These are phyloP conservation scores for Nebria salina DNA, from an alignment of 2,888 invertebrate species.

Conservation along the genomic window DNA sequence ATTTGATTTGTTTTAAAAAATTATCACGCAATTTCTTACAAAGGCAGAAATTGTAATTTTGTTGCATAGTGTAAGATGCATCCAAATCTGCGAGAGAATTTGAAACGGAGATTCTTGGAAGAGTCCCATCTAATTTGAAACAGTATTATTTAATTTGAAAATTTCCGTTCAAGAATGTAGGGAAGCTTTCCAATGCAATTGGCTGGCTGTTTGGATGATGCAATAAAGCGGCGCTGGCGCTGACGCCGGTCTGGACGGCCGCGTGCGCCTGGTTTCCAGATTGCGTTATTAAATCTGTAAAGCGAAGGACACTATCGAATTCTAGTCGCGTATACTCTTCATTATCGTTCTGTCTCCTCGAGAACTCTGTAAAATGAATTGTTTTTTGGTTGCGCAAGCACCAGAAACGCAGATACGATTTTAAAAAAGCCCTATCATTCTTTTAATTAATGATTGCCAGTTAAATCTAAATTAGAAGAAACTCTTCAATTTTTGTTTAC, in stretches of 20 bases:
- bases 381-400: neutral
- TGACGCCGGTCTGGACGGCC: constrained; percentile 2
- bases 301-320: constrained; percentile 25
- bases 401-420: too few species aligned
- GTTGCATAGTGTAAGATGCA: too few species aligned
- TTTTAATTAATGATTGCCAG: too few species aligned
- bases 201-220: constrained; percentile 18
- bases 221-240: constrained; percentile 34
- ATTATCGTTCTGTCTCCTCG: constrained; percentile 34
- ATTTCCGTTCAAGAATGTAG: constrained; percentile 5
- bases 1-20: too few species aligned
- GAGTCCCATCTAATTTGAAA: neutral
- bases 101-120: neutral
- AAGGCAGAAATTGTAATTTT: too few species aligned
- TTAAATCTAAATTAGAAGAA: too few species aligned
- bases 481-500: too few species aligned
- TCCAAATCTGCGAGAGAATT: too few species aligned
- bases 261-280: constrained; percentile 33
- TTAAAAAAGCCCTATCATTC: too few species aligned
- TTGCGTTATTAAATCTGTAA: constrained; percentile 40
- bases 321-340: constrained; percentile 39
- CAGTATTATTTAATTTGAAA: neutral
- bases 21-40: too few species aligned
- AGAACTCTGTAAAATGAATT: constrained; percentile 36
- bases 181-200: constrained; percentile 14